A percentile compares a stretch with the other conserved stretches of the same genome.
Conservation (phyloP, 2,113 vertebrate species). For the Pardalotus punctatus region DNA sequence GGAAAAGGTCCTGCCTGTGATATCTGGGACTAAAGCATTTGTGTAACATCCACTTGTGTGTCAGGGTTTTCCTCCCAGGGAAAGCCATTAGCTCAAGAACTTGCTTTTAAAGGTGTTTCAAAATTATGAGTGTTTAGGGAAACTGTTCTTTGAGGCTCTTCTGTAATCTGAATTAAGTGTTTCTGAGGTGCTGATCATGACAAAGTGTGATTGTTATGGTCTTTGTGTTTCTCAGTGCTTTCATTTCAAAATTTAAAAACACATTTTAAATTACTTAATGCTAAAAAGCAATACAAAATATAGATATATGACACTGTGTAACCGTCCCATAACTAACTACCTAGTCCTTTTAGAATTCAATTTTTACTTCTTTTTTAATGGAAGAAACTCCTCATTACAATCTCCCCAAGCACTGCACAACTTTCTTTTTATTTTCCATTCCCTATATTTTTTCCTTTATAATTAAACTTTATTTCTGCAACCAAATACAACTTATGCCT, state of each 20-base stretch:
- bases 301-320: background rate
- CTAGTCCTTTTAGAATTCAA: background rate
- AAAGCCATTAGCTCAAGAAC: background rate
- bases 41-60: fast-evolving
- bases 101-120: background rate
- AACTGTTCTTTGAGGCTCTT: background rate
- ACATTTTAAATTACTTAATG: background rate
- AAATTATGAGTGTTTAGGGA: background rate
- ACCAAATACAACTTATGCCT: background rate
- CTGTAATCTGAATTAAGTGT: background rate
- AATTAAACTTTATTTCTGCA: background rate
- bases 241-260: background rate
- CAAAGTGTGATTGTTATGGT: background rate
- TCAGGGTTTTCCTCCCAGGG: background rate
- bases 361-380: background rate
- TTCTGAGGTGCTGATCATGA: background rate
- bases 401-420: background rate
- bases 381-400: background rate
- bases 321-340: background rate
- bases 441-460: background rate
- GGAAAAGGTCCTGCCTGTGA: background rate
- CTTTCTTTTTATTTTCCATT: background rate
- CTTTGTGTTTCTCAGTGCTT: background rate
- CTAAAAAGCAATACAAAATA: background rate
- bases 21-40: background rate